Base-by-base conservation (phyloP, 2,888 invertebrate genomes). In the Rhagonycha lutea region DNA sequence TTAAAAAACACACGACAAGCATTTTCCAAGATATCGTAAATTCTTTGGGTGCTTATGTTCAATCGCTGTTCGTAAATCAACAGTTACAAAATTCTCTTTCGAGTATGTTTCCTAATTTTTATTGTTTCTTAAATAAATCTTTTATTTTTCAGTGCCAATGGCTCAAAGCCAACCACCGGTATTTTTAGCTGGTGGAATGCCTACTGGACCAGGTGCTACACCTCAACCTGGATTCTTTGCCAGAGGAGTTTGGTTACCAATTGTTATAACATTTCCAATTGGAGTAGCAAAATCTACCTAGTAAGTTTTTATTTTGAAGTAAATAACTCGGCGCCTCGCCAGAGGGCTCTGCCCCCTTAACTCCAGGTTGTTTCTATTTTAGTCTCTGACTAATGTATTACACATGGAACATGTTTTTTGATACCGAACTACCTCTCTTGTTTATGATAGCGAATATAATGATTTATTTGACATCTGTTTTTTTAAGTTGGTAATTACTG, bases 11-110 rank as follows among this genome's bases (percentile, higher is more conserved):
- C 88, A 95, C 96, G 0, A 96, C 96, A 9, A 96, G 96, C 86
- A 96, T 96, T 83, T 94, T 98, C 85, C 95, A 97, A 86, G 98
- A 98, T 88, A 97, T 99, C 83, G 96, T 99, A 72, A 96, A 96
- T 87, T 95, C 97, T 60, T 89, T 98, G 81, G 98, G 97, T 14
- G 95, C 96, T 0, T 98, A 97, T 88, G 96, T 98, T 12, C 98
- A 98, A 87, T 97, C 96, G 70, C 91, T 97, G 26, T 94, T 96
- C 87, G 94, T 96, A 67, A 93, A 92, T 78, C 92, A 93, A 28
- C 93, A 93, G 81, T 89, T 92, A 79, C 90, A 90, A 85, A 86
- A 88, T 79, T 85, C 85, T 60, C 82, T 84, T 74, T 83, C 85
- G 69, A 89, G 91, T 91, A 80, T 87, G 86, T 85, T 68, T 14